Base-by-base conservation (phyloP, 2,888 invertebrate species). In the Hedychridium roseum region DNA sequence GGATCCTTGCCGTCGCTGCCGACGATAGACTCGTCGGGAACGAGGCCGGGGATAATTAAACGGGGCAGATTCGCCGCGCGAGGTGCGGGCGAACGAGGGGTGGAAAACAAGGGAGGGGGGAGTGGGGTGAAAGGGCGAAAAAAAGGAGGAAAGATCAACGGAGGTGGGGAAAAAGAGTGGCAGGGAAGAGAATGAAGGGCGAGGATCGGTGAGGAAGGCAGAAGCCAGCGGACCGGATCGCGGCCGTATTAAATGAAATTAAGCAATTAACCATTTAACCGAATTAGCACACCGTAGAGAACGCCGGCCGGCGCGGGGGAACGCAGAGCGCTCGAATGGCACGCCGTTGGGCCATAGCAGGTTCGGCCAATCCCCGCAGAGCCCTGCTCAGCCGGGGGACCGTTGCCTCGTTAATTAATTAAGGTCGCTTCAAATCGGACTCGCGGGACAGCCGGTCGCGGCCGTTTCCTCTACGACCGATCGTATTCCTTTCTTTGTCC, bases 251-350 rank as follows among this genome's bases (percentile, higher is more conserved):
- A 71, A 73, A 68, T 66, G 68, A 66, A 74, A 74, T 74, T 74
- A 73, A 74, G 74, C 71, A 74, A 74, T 74, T 74, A 74, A 74
- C 67, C 69, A 71, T 73, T 73, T 73, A 73, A 69, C 72, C 69
- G 74, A 73, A 74, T 74, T 74, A 71, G 68, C 73, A 63, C 68
- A 66, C 61, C 60, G 63, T 67, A 66, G 54, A 54, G 49, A 54
- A 39, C 52, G 48, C 41, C 31, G 62, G 53, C 57, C 60, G 55
- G 54, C 43, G 51, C 60, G 53, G 53, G 45, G 57, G 56, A 59
- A 48, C 53, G 50, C 45, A 39, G 46, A n/a, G n/a, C n/a, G n/a
- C n/a, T n/a, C n/a, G 27, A 11, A 37, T 55, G 50, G 51, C 37
- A 9, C 14, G 23, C 18, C 37, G 37, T 31, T 42, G 48, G 53